These are phyloP conservation scores for Gobio occitaniae DNA, from an alignment of 2,797 vertebrate genomes.

Conservation along the genomic window DNA sequence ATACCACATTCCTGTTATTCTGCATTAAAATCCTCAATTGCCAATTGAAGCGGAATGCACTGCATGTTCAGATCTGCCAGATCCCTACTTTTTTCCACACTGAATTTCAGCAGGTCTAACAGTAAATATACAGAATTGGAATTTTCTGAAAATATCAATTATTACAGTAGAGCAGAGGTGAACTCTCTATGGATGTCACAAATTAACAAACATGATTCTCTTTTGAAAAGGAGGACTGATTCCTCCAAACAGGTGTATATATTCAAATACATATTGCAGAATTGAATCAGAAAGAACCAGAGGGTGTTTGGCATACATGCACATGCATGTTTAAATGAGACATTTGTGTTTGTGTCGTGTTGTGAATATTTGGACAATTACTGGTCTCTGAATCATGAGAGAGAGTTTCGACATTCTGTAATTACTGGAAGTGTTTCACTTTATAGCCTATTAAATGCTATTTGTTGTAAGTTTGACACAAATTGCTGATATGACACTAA, in stretches of 20 bases:
- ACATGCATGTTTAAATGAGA: neutral
- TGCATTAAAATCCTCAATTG: neutral
- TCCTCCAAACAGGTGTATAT: neutral
- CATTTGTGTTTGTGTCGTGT: neutral
- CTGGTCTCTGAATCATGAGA: neutral
- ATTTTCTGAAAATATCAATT: neutral
- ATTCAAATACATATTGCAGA: neutral
- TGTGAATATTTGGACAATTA: neutral
- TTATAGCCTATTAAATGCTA: neutral
- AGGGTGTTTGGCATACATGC: neutral
- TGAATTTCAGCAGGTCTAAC: neutral
- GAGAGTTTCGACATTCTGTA: neutral
- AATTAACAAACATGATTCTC: too few species aligned
- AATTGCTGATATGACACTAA: neutral
- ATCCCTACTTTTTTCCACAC: neutral
- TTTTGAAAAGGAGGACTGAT: neutral
- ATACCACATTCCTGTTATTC: neutral
- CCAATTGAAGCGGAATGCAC: neutral
- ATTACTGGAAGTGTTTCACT: neutral
- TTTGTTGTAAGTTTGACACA: neutral
- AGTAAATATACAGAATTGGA: neutral
- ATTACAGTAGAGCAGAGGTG: neutral
- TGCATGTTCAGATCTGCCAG: conserved; percentile 12
- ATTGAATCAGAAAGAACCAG: neutral
- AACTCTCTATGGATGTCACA: neutral